Base-by-base conservation (phyloP, 2,888 invertebrate species). In the Anticlea derivata region DNA sequence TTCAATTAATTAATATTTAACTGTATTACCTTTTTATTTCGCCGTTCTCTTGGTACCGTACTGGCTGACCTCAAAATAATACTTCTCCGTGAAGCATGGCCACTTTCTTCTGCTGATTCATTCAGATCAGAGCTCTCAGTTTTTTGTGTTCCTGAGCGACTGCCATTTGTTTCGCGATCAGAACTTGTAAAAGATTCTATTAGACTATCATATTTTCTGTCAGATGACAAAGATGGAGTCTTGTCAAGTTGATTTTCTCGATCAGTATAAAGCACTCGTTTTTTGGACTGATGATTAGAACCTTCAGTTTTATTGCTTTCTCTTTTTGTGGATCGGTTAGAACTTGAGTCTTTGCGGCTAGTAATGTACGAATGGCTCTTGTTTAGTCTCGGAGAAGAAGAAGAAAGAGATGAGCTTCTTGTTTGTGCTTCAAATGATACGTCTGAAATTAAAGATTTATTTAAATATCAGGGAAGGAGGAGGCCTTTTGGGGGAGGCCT, bases 361-460 rank as follows among this genome's bases (percentile, higher is more conserved):
- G 12, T 13, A 8, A 26, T 41, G 7, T 8, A 23, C 5, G 22
- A 23, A 41, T 23, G 12, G 30, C 5, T 1, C 23, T 23, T 41
- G 12, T 8, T 11, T 23, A 27, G 0, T 8, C n/a, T n/a, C n/a
- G n/a, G n/a, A n/a, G n/a, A n/a, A n/a, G 17, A 13, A 10, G 38
- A 17, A 5, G 45, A 34, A 6, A 12, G 10, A 13, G 7, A 6
- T 23, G 13, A 7, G n/a, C 22, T 2, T 8, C 5, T 12, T 8
- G 7, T 7, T 5, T 11, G 7, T 7, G 1, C 24, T 37, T 43
- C 26, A 3, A 37, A 11, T 17, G 49, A 43, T 1, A 37, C 7
- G 4, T 37, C 49, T 49, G 43, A 31, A 49, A 43, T 29, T 8
- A 44, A n/a, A n/a, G n/a, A n/a, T n/a, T n/a, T n/a, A n/a, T n/a